Evolutionary conservation across 2,888 invertebrate genomes (phyloP).

Genomic region (Meta bourneti): DNA sequence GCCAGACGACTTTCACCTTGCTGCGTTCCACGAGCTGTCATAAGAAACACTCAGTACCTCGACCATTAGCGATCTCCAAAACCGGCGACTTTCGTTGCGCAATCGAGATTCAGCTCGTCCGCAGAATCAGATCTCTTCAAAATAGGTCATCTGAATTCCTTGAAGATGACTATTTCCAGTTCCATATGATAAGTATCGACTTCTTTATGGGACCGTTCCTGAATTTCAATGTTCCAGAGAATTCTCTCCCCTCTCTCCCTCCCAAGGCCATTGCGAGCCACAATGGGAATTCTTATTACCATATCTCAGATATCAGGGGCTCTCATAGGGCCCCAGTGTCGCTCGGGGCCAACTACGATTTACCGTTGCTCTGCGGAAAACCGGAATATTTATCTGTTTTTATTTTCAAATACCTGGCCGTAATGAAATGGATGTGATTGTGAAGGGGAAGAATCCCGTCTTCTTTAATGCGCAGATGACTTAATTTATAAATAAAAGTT

Average conservation of each 20-base stretch:
- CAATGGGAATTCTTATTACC: constrained; percentile 48
- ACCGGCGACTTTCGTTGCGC: too few relatives aligned
- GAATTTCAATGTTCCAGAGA: constrained; percentile 48
- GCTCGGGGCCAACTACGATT: constrained; percentile 15
- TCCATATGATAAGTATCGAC: constrained; percentile 29
- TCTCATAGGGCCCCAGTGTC: not conserved
- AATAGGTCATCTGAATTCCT: constrained; percentile 52
- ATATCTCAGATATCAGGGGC: constrained; percentile 46
- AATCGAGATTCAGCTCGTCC: too few relatives aligned
- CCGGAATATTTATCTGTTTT: constrained; percentile 11
- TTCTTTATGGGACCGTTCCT: constrained; percentile 18
- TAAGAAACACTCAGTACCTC: too few relatives aligned
- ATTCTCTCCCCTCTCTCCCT: not conserved
- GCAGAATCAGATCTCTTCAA: not conserved
- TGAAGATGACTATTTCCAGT: constrained; percentile 20
- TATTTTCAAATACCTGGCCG: not conserved
- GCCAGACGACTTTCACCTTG: too few relatives aligned
- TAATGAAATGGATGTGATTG: not conserved
- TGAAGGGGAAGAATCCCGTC: too few relatives aligned
- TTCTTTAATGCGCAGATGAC: too few relatives aligned
- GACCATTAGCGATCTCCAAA: too few relatives aligned
- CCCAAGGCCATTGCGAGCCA: constrained; percentile 35
- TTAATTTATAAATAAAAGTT: too few relatives aligned
- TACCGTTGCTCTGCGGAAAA: constrained; percentile 21
- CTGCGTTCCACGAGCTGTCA: too few relatives aligned